Evolutionary conservation across 2,797 vertebrate genomes (phyloP).

Genomic region (Threskiornis aethiopicus): DNA sequence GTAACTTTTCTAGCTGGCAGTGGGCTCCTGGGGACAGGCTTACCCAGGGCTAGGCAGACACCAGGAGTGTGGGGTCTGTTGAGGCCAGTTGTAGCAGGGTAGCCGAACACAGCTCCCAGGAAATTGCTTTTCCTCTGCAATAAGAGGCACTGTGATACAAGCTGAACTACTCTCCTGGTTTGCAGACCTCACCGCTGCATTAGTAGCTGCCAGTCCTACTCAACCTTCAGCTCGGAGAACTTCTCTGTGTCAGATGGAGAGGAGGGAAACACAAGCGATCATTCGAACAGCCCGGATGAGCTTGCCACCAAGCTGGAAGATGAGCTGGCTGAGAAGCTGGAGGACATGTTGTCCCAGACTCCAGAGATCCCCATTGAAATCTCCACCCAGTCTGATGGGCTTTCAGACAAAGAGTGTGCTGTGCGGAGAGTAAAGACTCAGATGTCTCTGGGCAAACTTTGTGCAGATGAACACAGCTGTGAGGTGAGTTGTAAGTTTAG

Average conservation of each 20-base stretch:
- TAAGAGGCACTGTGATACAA: neutral
- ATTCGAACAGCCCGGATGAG: constrained; percentile 91
- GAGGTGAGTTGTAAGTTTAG: constrained; percentile 80
- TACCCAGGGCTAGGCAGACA: neutral
- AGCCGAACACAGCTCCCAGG: neutral
- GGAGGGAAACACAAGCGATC: constrained; percentile 98
- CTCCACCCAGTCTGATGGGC: constrained; percentile 94
- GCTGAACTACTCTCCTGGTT: neutral
- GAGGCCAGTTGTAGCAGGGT: neutral
- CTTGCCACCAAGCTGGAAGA: constrained; percentile 85
- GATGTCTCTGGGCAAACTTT: constrained; percentile 97
- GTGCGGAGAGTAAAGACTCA: constrained; percentile 97
- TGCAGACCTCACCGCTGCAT: constrained; percentile 93
- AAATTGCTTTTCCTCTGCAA: neutral
- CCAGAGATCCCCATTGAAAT: constrained; percentile 98
- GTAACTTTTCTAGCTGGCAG: neutral
- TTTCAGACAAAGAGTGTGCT: constrained; percentile 97
- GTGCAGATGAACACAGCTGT: constrained; percentile 90
- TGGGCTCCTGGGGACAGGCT: neutral
- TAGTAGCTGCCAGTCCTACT: constrained; percentile 96
- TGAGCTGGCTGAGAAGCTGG: constrained; percentile 81
- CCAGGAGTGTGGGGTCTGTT: neutral
- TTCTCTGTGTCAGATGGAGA: constrained; percentile 96
- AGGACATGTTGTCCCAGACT: constrained; percentile 93
- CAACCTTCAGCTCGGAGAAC: constrained; percentile 98